phyloP scores from a whole-genome alignment of 53 echinoderm and acorn worm genomes.

The Actinopyga echinites region DNA sequence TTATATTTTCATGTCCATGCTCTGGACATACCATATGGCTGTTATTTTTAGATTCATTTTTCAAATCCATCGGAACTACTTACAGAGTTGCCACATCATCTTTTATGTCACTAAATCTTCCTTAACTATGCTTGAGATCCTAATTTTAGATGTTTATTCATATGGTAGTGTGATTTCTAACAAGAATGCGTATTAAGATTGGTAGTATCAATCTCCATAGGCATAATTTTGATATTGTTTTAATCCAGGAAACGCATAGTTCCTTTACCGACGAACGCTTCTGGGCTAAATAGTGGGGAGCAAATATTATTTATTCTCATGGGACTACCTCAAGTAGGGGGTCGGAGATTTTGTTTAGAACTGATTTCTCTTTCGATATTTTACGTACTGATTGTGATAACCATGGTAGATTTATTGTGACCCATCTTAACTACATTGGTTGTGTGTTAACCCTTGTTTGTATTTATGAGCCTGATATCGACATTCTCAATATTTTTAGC shows the following conservation, averaged over 20 bases:
- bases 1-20: no score
- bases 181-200: not conserved
- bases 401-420: slow-evolving; percentile 26
- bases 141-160: no score
- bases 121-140: no score
- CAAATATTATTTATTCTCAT: not conserved
- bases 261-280: not conserved
- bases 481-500: slow-evolving; percentile 8
- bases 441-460: slow-evolving; percentile 22
- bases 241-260: no score
- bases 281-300: not conserved
- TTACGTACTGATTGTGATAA: slow-evolving; percentile 1
- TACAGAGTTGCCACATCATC: not conserved
- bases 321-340: slow-evolving; percentile 23
- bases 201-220: no score
- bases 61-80: not conserved
- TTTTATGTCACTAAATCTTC: not conserved
- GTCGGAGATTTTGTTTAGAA: slow-evolving; percentile 32
- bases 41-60: not conserved
- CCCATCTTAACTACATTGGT: slow-evolving; percentile 8
- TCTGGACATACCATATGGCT: not conserved
- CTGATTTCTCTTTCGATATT: not conserved
- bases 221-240: no score
- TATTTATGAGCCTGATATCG: slow-evolving; percentile 42
- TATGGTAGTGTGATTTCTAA: no score